Evolutionary conservation across 2,113 vertebrate species (phyloP).

Genomic region (Brienomyrus brachyistius): DNA sequence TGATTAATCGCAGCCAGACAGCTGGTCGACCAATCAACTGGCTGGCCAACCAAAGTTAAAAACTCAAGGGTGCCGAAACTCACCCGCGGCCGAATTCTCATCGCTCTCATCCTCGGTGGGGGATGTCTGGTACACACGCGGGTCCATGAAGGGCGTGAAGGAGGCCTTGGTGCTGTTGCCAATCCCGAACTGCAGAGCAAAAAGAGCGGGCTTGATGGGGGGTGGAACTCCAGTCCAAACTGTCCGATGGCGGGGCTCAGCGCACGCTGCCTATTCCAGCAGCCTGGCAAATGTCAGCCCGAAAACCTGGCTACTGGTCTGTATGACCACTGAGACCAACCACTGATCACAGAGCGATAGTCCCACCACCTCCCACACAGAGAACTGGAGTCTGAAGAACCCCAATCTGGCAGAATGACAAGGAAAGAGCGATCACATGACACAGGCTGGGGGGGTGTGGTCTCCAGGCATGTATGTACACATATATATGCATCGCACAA

Average conservation of each 20-base stretch:
- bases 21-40: neutral
- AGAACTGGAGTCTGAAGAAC: neutral
- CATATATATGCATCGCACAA: neutral
- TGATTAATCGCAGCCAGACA: neutral
- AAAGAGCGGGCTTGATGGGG: conserved; percentile 26
- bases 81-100: conserved; percentile 77
- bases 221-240: neutral
- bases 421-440: conserved; percentile 5
- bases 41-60: neutral
- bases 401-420: neutral
- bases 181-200: conserved; percentile 71
- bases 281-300: neutral
- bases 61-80: neutral
- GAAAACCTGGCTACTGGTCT: neutral
- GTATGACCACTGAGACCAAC: neutral
- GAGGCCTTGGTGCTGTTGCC: conserved; percentile 90
- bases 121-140: conserved; percentile 89
- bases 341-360: neutral
- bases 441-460: conserved; percentile 17
- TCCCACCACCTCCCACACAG: neutral
- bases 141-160: conserved; percentile 94
- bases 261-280: neutral
- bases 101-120: conserved; percentile 77
- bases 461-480: neutral
- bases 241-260: neutral